Conservation (phyloP, 2,888 invertebrate species). For the Yponomeuta cagnagella region DNA sequence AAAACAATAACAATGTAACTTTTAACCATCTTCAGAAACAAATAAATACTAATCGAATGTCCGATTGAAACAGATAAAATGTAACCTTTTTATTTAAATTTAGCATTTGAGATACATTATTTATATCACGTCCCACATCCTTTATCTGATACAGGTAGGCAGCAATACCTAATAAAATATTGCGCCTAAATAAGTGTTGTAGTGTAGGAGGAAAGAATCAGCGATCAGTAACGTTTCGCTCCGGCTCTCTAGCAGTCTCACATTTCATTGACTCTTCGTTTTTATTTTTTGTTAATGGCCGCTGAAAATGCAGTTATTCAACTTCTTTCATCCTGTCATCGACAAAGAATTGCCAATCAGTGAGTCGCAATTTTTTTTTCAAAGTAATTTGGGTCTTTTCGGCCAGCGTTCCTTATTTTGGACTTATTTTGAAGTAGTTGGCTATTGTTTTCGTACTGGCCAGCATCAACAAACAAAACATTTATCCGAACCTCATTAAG, state of each 20-base stretch:
- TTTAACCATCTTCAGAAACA: too few species aligned
- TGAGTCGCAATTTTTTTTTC: background rate
- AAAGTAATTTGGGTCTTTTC: background rate
- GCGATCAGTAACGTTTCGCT: background rate
- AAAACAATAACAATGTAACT: too few species aligned
- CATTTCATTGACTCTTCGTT: background rate
- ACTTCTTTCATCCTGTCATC: conserved; percentile 14
- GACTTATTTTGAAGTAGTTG: background rate
- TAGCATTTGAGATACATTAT: background rate
- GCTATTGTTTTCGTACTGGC: conserved; percentile 9
- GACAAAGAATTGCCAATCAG: conserved; percentile 15
- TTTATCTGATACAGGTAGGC: conserved; percentile 2
- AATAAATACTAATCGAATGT: too few species aligned
- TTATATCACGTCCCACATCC: conserved; percentile 4
- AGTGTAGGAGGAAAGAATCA: background rate
- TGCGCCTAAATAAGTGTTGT: background rate
- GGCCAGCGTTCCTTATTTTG: background rate
- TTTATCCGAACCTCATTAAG: background rate
- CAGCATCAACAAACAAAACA: background rate
- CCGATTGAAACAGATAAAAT: background rate
- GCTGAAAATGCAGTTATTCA: conserved; percentile 23
- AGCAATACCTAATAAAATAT: background rate
- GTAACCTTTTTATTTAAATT: background rate
- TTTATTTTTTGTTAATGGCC: conserved; percentile 22
- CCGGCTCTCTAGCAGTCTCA: background rate